phyloP scores from a whole-genome alignment of 2,888 invertebrate species.

The Drosophila longiperda region DNA sequence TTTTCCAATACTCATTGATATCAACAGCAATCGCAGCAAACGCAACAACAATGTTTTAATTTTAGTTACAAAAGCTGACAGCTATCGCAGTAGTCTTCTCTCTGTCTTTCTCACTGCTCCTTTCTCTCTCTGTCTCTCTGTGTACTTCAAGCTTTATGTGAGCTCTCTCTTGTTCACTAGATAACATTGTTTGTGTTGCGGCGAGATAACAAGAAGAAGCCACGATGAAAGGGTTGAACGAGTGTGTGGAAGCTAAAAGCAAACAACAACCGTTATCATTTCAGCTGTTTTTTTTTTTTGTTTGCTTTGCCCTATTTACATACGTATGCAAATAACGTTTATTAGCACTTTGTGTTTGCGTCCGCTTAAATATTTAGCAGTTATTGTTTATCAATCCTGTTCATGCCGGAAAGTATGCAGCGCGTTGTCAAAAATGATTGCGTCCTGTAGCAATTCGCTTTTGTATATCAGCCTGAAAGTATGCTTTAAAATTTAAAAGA shows the following conservation, averaged over 20 bases:
- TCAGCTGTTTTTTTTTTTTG: slow-evolving; percentile 10
- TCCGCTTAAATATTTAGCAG: slow-evolving; percentile 2
- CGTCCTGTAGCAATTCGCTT: background rate
- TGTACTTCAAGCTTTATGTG: slow-evolving; percentile 8
- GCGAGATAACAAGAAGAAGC: slow-evolving; percentile 48
- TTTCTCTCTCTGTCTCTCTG: background rate
- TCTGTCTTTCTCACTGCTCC: background rate
- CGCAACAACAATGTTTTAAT: slow-evolving; percentile 37
- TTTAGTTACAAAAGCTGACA: slow-evolving; percentile 50
- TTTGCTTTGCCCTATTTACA: slow-evolving; percentile 14
- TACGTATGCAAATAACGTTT: background rate
- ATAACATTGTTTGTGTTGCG: slow-evolving; percentile 66
- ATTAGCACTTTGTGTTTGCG: slow-evolving; percentile 9
- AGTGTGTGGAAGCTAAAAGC: slow-evolving; percentile 13
- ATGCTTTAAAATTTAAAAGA: slow-evolving; percentile 33
- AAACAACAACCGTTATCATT: slow-evolving; percentile 10
- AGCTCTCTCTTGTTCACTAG: slow-evolving; percentile 29
- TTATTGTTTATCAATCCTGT: background rate
- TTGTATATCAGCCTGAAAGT: slow-evolving; percentile 44
- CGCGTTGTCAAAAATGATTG: background rate
- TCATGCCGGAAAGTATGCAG: slow-evolving; percentile 31
- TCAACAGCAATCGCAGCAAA: slow-evolving; percentile 14
- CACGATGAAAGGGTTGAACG: slow-evolving; percentile 12
- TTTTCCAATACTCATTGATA: slow-evolving; percentile 38
- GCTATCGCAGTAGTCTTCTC: slow-evolving; percentile 31